Base-by-base conservation (phyloP, 2,797 vertebrate genomes). In the Heterohyrax brucei region DNA sequence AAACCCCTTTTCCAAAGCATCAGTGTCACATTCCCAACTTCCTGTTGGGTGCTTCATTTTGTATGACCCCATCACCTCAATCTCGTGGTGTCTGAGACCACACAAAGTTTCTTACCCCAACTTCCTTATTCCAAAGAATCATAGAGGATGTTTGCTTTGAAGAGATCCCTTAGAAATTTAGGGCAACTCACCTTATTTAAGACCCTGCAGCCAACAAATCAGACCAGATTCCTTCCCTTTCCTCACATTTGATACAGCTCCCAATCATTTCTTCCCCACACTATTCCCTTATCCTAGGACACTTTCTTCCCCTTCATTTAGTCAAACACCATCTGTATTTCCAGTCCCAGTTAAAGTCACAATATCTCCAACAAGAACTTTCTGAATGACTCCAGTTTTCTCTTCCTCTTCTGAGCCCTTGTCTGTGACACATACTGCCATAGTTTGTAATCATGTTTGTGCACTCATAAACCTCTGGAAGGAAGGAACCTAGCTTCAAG, bases 91-190 rank as follows among this genome's bases (percentile, higher is more conserved):
- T 87, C 61, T 73, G 84, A 91, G 85, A 93, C 95, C 81, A 93
- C 93, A 95, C 39, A 24, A 84, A 6, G 62, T 93, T 96, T 97
- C 78, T 92, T 81, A 61, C 46, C 12, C 76, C 87, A 59, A 94
- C 80, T 96, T 96, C 89, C 30, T 33, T 95, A 92, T 96, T 96
- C 92, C 80, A 97, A 84, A 92, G 93, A 94, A 56, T 85, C 82
- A 81, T 22, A 81, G 75, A 94, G 68, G 50, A 76, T 90, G 75
- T 92, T 95, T 94, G 48, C 92, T 72, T 86, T 73, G 46, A 88
- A 93, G 91, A 18, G 46, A 84, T 91, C 72, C 44, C 64, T 95
- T 94, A 91, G 83, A 95, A 91, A 93, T 48, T 79, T 73, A 62
- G 75, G 19, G 26, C 16, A 77, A 78, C 21, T 33, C 28, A 50